Base-by-base conservation (phyloP, 2,113 vertebrate species). In the Chloebia gouldiae region DNA sequence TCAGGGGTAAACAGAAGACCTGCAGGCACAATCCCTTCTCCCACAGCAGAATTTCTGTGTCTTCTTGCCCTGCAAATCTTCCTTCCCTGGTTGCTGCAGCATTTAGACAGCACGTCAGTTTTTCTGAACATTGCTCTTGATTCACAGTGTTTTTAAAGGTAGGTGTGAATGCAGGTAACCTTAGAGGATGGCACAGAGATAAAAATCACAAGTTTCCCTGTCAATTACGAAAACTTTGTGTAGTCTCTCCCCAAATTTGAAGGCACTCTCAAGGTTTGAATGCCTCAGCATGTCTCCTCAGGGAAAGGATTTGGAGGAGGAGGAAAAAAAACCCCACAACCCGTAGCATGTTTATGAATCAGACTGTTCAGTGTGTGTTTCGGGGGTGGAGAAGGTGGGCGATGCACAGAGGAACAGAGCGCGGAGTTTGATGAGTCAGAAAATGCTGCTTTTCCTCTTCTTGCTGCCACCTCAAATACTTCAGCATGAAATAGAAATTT, bases 371-470 rank as follows among this genome's bases (percentile, higher is more conserved):
- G 94, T 88, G 96, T 96, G 95, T 94, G 93, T 93, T 95, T 96
- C 44, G 96, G 94, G 93, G 97, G 97, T 95, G 96, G 96, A 44
- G 51, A 47, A 90, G 94, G 97, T 97, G 96, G 97, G 97, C 96
- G 96, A 97, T 69, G 96, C 23, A 47, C 91, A 82, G 88, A 89
- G 87, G 90, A 96, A 96, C 76, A 93, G 94, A 95, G 86, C 73
- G 81, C 92, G 84, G 94, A 93, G 90, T 87, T 59, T 69, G 88
- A 96, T 98, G 97, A 98, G 97, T 97, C 97, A 98, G 94, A 95
- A 94, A 93, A 96, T 11, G 75, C 81, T 81, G 88, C 88, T 75
- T 86, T 95, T 71, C 88, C 87, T 90, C 87, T 90, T 37, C 60
- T 92, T 15, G 6, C 86, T 33, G 12, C 89, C 91, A 80, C 49